phyloP scores from a whole-genome alignment of 2,888 invertebrate genomes.

The Aphidius colemani region DNA sequence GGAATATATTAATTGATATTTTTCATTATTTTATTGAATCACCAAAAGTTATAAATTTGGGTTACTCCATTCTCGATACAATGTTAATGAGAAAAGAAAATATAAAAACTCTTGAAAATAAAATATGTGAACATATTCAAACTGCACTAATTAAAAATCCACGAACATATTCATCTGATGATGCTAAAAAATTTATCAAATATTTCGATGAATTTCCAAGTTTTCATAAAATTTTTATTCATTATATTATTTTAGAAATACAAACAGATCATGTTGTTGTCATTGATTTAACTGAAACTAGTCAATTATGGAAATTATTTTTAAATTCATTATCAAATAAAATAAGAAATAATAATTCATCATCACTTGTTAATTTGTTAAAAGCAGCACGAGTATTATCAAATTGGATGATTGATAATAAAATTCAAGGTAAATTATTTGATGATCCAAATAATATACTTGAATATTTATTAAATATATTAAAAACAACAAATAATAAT shows the following conservation, averaged over 20 bases:
- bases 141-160: slow-evolving; percentile 42
- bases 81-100: not conserved
- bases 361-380: no score
- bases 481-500: slow-evolving; percentile 24
- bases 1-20: slow-evolving; percentile 37
- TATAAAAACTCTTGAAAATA: slow-evolving; percentile 35
- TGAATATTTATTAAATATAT: slow-evolving; percentile 24
- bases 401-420: slow-evolving; percentile 27
- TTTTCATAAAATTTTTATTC: slow-evolving; percentile 43
- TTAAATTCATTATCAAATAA: slow-evolving; percentile 9
- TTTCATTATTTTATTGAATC: slow-evolving; percentile 36
- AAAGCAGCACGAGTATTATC: slow-evolving; percentile 22
- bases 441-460: slow-evolving; percentile 28
- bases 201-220: slow-evolving; percentile 43
- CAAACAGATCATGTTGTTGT: slow-evolving; percentile 20
- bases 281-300: slow-evolving; percentile 35
- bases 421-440: slow-evolving; percentile 26
- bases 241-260: slow-evolving; percentile 47
- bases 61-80: slow-evolving; percentile 43
- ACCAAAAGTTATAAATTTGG: slow-evolving; percentile 39
- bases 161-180: slow-evolving; percentile 35
- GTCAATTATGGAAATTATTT: slow-evolving; percentile 45
- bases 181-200: slow-evolving; percentile 39
- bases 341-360: no score
- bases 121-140: slow-evolving; percentile 44